Conservation (phyloP, 1,140 invertebrate species). For the Pararge aegeria region DNA sequence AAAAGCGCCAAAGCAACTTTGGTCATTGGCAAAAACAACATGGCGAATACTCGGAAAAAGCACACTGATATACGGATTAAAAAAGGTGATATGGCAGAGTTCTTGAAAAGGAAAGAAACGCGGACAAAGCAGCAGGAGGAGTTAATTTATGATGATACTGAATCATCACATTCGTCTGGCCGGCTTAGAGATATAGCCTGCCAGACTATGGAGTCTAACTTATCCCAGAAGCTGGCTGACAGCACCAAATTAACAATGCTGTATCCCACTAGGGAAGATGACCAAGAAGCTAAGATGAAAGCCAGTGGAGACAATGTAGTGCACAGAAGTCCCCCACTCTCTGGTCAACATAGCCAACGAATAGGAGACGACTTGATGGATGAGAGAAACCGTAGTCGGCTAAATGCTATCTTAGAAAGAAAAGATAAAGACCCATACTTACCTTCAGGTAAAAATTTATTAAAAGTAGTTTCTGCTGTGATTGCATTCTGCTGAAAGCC, state of each 20-base stretch:
- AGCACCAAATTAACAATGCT: slow-evolving; percentile 64
- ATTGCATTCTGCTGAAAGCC: too few relatives aligned
- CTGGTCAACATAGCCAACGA: slow-evolving; percentile 33
- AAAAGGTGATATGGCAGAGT: slow-evolving; percentile 74
- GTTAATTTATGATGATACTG: slow-evolving; percentile 41
- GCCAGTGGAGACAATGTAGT: slow-evolving; percentile 61
- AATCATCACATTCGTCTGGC: slow-evolving; percentile 52
- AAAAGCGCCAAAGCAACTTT: slow-evolving; percentile 55
- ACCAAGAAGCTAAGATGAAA: slow-evolving; percentile 53
- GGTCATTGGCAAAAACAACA: slow-evolving; percentile 51
- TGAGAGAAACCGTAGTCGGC: slow-evolving; percentile 54
- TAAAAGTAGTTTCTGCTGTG: too few relatives aligned
- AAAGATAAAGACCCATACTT: slow-evolving; percentile 72
- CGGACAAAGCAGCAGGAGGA: slow-evolving; percentile 41
- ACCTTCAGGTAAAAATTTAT: slow-evolving; percentile 55
- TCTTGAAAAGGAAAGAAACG: slow-evolving; percentile 63
- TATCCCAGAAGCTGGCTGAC: slow-evolving; percentile 57
- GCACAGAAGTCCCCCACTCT: slow-evolving; percentile 34
- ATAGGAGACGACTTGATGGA: slow-evolving; percentile 55
- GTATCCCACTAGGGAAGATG: slow-evolving; percentile 61
- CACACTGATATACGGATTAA: slow-evolving; percentile 57
- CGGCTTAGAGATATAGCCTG: slow-evolving; percentile 60
- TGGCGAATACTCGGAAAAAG: slow-evolving; percentile 48
- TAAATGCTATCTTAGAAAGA: slow-evolving; percentile 67
- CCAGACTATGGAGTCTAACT: slow-evolving; percentile 66